Base-by-base conservation (phyloP, 2,113 vertebrate species). In the Cottus gobio region DNA sequence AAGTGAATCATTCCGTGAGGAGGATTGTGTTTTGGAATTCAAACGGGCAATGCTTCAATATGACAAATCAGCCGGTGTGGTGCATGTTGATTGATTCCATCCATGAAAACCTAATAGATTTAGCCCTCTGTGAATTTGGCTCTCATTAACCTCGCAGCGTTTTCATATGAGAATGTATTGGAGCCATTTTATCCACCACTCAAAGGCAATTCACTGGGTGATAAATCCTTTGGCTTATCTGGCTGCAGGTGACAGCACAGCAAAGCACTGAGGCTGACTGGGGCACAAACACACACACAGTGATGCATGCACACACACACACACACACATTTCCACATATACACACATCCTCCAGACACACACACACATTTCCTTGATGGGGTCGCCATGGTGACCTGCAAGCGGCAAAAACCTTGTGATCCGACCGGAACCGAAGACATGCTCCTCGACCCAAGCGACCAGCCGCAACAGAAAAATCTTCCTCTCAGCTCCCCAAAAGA, bases 191-290 rank as follows among this genome's bases (percentile, higher is more conserved):
- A 92, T 91, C 86, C 92, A 90, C 80, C 92, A 92, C 93, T 94
- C 92, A 93, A 93, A 94, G 89, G 90, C 93, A 94, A 91, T 94
- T 94, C 92, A 93, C 89, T 75, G 82, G 89, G 93, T 92, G 94
- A 95, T 94, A 94, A 94, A 94, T 95, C 92, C 92, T 93, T 86
- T 89, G 90, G 89, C 93, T 94, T 92, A 94, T 93, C 92, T 91
- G 92, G 91, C 90, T 93, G 86, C 92, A 93, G 90, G 93, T 93
- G 91, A 94, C 92, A 93, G 92, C 91, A 71, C 90, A 87, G 88
- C 84, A 86, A 77, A 90, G 89, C 71, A 76, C 78, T 28, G 75
- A 71, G 60, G 84, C 89, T 90, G 89, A 87, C 68, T 80, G 78
- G 77, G 86, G 84, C 84, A 66, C 80, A 90, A 77, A 90, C 85